Conservation (phyloP, 2,113 vertebrate genomes). For the Nothobranchius kuhntae region DNA sequence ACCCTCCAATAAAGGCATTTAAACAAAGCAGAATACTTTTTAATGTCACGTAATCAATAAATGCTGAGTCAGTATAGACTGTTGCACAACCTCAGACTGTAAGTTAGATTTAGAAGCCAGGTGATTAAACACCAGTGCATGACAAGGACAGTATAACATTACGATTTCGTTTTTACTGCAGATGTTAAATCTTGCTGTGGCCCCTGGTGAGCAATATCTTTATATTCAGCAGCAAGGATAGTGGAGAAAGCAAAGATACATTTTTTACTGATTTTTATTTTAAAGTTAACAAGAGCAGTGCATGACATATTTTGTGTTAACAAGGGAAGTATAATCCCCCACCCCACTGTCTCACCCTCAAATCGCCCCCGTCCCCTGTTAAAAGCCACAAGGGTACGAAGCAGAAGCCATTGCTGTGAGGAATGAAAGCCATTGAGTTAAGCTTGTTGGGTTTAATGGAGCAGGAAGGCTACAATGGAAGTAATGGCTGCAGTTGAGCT, state of each 20-base stretch:
- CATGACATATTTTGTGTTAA: constrained; percentile 71
- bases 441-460: constrained; percentile 78
- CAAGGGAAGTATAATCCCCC: constrained; percentile 57
- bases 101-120: constrained; percentile 57
- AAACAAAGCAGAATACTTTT: constrained; percentile 41
- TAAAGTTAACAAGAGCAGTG: constrained; percentile 71
- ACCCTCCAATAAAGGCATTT: neutral
- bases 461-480: constrained; percentile 67
- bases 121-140: constrained; percentile 66
- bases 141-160: constrained; percentile 69
- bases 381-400: constrained; percentile 74
- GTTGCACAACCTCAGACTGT: constrained; percentile 23
- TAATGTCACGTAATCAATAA: constrained; percentile 45
- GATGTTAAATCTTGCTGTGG: constrained; percentile 38
- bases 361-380: constrained; percentile 69
- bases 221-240: constrained; percentile 52
- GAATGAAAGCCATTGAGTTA: constrained; percentile 72
- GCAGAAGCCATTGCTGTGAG: constrained; percentile 66
- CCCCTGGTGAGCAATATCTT: constrained; percentile 53
- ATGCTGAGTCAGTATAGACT: constrained; percentile 57
- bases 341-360: constrained; percentile 18
- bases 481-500: constrained; percentile 63
- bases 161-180: constrained; percentile 61
- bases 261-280: constrained; percentile 65
- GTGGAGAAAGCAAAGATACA: constrained; percentile 52